These are phyloP conservation scores for Ciconia boyciana DNA, from an alignment of 2,113 vertebrate genomes.

Conservation along the genomic window DNA sequence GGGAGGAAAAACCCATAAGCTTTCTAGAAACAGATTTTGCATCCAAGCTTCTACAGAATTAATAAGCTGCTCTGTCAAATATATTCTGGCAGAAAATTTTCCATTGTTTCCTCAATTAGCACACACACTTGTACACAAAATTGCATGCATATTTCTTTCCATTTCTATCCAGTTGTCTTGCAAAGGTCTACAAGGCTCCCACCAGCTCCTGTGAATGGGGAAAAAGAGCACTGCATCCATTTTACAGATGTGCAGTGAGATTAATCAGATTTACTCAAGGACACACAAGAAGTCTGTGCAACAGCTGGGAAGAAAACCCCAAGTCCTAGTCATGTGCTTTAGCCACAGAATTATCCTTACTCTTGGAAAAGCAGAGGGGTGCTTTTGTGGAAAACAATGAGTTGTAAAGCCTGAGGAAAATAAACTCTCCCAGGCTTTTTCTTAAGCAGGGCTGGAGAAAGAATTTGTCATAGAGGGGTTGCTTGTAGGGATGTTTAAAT, in stretches of 20 bases:
- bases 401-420: conserved; percentile 51
- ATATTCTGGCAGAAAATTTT: not conserved
- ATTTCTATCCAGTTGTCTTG: not conserved
- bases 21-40: not conserved
- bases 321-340: conserved; percentile 29
- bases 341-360: conserved; percentile 47
- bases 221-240: not conserved
- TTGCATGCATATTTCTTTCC: not conserved
- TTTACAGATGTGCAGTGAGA: conserved; percentile 32
- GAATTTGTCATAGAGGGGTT: not conserved
- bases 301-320: conserved; percentile 48
- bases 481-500: not conserved
- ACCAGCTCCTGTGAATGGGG: not conserved
- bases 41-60: not conserved
- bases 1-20: not conserved
- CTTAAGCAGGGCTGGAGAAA: not conserved
- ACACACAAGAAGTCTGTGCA: conserved; percentile 45
- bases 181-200: not conserved
- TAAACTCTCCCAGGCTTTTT: conserved; percentile 32
- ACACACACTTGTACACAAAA: not conserved
- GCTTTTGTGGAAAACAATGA: conserved; percentile 56
- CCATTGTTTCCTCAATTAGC: not conserved
- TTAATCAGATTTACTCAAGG: conserved; percentile 17
- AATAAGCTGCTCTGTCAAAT: not conserved
- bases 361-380: conserved; percentile 39